phyloP scores from a whole-genome alignment of 2,113 vertebrate genomes.

The Ochotona curzoniae region DNA sequence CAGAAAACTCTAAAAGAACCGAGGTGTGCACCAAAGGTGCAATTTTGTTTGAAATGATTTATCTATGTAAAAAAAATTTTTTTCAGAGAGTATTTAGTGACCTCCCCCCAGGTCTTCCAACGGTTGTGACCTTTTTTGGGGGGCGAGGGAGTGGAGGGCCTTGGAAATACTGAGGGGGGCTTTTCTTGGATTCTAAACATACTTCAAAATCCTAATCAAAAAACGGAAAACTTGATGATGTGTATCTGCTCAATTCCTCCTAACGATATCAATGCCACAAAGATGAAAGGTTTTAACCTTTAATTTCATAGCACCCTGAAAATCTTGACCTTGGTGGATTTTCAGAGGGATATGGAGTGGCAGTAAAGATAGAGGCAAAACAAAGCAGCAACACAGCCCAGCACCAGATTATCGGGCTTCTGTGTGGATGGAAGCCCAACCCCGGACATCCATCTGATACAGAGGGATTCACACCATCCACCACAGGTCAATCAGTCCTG shows the following conservation, averaged over 20 bases:
- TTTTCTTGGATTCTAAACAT: not conserved
- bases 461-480: conserved; percentile 78
- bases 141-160: too few relatives aligned
- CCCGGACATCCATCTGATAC: conserved; percentile 80
- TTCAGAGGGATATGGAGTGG: not conserved
- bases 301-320: not conserved
- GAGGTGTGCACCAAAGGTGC: not conserved
- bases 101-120: fast-evolving
- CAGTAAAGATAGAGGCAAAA: not conserved
- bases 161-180: too few relatives aligned
- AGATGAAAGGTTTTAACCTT: not conserved
- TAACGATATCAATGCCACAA: not conserved
- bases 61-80: not conserved
- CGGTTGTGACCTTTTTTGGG: not conserved
- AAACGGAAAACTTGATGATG: conserved; percentile 1
- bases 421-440: conserved; percentile 82
- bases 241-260: conserved; percentile 20
- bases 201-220: conserved; percentile 18
- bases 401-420: conserved; percentile 76
- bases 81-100: not conserved
- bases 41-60: not conserved
- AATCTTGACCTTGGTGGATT: not conserved
- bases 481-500: conserved; percentile 70
- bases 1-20: not conserved
- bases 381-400: not conserved